Evolutionary conservation across 2,888 invertebrate species (phyloP).

Genomic region (Eugnorisma glareosa): DNA sequence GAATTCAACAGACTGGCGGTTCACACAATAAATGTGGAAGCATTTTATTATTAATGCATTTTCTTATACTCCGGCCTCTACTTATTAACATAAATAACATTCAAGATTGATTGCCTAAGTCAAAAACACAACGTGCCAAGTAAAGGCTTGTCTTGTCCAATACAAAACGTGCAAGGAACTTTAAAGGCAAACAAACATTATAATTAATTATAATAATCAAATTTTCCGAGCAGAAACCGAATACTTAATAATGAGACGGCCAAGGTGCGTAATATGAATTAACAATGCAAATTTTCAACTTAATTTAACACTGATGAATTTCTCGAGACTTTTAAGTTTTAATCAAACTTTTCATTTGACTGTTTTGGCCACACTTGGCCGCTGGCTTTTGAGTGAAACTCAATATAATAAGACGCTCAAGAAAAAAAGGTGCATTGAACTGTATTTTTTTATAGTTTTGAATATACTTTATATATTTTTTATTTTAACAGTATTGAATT

Average conservation of each 20-base stretch:
- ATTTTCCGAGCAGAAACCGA: conserved; percentile 69
- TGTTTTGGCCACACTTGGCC: conserved; percentile 64
- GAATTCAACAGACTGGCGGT: background rate
- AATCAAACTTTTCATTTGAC: conserved; percentile 78
- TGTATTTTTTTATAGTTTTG: background rate
- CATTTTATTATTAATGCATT: background rate
- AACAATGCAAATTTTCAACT: conserved; percentile 83
- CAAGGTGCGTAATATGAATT: conserved; percentile 82
- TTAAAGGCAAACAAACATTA: conserved; percentile 50
- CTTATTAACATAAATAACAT: background rate
- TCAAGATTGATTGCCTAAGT: conserved; percentile 18
- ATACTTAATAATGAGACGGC: conserved; percentile 77
- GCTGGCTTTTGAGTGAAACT: conserved; percentile 33
- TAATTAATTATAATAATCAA: conserved; percentile 66
- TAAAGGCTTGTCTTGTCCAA: conserved; percentile 33
- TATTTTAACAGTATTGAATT: background rate
- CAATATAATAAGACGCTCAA: conserved; percentile 29
- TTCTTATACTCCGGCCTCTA: background rate
- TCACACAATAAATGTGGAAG: background rate
- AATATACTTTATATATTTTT: background rate
- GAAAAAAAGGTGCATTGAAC: conserved; percentile 47
- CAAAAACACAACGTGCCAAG: conserved; percentile 13
- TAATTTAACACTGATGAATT: conserved; percentile 82
- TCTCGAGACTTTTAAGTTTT: conserved; percentile 77
- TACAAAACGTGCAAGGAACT: conserved; percentile 44